phyloP scores from a whole-genome alignment of 2,113 vertebrate genomes.

The Vireo altiloquus region DNA sequence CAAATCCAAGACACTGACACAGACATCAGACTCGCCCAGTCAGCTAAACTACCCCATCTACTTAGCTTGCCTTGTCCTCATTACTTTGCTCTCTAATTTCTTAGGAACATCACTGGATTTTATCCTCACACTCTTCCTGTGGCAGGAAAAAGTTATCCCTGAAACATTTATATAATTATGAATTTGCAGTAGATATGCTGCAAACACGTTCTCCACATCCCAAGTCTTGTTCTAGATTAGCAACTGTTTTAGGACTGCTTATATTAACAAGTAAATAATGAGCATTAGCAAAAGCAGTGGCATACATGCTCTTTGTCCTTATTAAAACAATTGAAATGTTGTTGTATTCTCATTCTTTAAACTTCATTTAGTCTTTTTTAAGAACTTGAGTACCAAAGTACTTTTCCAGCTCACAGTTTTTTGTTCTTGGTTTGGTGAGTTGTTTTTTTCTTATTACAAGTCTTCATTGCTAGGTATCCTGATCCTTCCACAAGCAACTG shows the following conservation, averaged over 20 bases:
- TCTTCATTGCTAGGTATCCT: conserved; percentile 37
- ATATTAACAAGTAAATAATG: neutral
- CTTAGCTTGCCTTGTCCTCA: accelerated
- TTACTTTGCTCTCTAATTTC: neutral
- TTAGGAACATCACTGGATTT: neutral
- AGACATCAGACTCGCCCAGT: neutral
- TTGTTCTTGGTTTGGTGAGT: neutral
- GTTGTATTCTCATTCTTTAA: neutral
- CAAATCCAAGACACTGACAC: neutral
- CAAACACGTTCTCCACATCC: neutral
- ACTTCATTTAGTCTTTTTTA: neutral
- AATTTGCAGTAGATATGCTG: neutral
- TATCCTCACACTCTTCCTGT: neutral
- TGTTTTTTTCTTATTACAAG: conserved; percentile 19
- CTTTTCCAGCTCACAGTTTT: neutral
- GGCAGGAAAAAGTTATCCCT: neutral
- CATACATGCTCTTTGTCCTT: neutral
- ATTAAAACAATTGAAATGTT: neutral
- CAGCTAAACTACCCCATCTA: neutral
- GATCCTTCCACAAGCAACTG: conserved; percentile 30
- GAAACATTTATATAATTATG: neutral
- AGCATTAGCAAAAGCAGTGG: neutral
- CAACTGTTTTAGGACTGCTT: neutral
- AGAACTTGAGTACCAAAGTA: neutral
- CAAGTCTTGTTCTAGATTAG: neutral